These are phyloP conservation scores for Dryas iulia DNA, from an alignment of 1,140 invertebrate genomes.

Conservation along the genomic window DNA sequence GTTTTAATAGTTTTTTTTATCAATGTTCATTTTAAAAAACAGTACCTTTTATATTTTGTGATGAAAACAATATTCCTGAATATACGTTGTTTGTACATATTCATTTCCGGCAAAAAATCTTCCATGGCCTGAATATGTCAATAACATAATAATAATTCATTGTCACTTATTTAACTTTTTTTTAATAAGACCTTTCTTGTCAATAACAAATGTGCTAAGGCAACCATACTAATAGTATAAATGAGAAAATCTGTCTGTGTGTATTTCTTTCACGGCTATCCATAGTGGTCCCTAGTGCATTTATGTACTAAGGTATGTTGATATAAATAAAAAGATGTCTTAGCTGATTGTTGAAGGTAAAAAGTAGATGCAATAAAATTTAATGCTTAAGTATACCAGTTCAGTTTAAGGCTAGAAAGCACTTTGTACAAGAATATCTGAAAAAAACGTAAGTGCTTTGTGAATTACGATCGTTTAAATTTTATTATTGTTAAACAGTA, in stretches of 20 bases:
- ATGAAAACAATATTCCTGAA: no score
- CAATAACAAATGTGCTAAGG: background rate
- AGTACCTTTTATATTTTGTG: no score
- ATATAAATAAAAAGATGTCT: background rate
- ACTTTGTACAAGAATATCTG: background rate
- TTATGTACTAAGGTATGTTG: background rate
- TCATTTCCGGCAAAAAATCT: background rate
- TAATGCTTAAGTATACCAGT: background rate
- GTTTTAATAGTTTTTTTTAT: no score
- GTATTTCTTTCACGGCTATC: no score
- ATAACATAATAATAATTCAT: background rate
- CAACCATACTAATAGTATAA: no score
- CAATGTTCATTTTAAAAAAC: no score
- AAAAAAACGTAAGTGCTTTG: background rate
- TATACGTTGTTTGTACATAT: no score
- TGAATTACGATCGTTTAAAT: background rate
- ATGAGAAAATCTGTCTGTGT: no score
- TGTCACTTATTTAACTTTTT: background rate
- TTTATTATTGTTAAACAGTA: background rate
- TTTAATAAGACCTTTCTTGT: background rate
- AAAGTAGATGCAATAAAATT: background rate
- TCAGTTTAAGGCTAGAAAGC: background rate
- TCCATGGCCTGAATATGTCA: background rate
- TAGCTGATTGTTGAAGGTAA: background rate
- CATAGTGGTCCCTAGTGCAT: no score